phyloP scores from a whole-genome alignment of 1,140 invertebrate species.

The Drosophila busckii region DNA sequence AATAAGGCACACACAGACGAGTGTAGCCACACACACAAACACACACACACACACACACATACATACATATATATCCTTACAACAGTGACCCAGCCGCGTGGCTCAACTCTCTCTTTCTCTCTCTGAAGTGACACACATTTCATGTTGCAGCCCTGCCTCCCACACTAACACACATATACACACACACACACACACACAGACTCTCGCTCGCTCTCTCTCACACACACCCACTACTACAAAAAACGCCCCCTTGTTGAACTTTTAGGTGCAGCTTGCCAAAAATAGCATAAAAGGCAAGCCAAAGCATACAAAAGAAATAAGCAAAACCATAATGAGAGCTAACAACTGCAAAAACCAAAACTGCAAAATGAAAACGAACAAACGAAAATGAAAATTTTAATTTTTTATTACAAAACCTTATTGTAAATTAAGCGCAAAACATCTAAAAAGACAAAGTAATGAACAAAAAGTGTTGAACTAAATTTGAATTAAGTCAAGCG shows the following conservation, averaged over 20 bases:
- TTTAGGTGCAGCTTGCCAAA: conserved; percentile 55
- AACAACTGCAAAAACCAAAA: conserved; percentile 23
- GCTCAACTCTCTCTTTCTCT: conserved; percentile 34
- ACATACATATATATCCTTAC: conserved; percentile 26
- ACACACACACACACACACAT: conserved; percentile 13
- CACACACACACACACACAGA: conserved; percentile 1
- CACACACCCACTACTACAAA: conserved; percentile 10
- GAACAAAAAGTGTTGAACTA: conserved; percentile 27
- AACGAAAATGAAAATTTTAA: conserved; percentile 32
- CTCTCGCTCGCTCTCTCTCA: conserved; percentile 2
- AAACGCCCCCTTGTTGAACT: conserved; percentile 57
- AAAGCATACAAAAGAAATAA: conserved; percentile 4
- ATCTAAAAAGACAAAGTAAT: conserved; percentile 3
- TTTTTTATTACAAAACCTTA: conserved; percentile 74
- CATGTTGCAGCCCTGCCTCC: conserved; percentile 43
- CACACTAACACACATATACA: neutral
- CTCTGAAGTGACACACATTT: conserved; percentile 62
- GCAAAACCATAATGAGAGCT: conserved; percentile 34
- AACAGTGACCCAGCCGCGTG: conserved; percentile 45
- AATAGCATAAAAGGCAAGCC: neutral
- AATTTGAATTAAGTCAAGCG: conserved; percentile 22
- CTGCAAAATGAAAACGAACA: conserved; percentile 24
- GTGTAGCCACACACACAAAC: conserved; percentile 18
- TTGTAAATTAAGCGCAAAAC: conserved; percentile 74
- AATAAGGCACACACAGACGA: conserved; percentile 3